phyloP scores from a whole-genome alignment of 1,140 invertebrate species.

The Trissolcus basalis region DNA sequence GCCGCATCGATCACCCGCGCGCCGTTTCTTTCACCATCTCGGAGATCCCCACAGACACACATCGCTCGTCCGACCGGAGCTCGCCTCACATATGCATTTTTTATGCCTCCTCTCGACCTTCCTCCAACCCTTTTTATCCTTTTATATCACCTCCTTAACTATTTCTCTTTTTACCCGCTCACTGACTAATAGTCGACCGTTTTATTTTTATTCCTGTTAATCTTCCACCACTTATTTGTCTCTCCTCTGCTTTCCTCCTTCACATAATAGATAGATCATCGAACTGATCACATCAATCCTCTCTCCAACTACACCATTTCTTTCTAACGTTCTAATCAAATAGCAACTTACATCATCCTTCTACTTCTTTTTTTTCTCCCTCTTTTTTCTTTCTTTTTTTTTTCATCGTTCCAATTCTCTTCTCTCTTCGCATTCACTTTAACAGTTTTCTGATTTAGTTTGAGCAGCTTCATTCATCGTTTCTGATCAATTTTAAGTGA shows the following conservation, averaged over 20 bases:
- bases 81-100: too few relatives aligned
- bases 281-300: constrained; percentile 31
- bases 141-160: constrained; percentile 23
- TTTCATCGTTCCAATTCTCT: neutral
- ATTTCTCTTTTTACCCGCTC: constrained; percentile 39
- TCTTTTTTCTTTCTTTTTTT: neutral
- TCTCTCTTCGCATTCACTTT: too few relatives aligned
- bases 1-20: constrained; percentile 60
- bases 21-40: constrained; percentile 31
- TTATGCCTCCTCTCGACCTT: too few relatives aligned
- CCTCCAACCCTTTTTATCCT: constrained; percentile 1
- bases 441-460: too few relatives aligned
- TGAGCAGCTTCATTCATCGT: too few relatives aligned
- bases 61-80: too few relatives aligned
- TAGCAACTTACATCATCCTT: constrained; percentile 6
- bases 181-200: constrained; percentile 34
- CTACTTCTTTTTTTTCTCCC: neutral
- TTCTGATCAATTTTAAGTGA: neutral
- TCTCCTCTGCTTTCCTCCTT: constrained; percentile 19
- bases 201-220: constrained; percentile 45
- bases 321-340: constrained; percentile 12
- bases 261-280: constrained; percentile 36
- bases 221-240: constrained; percentile 44
- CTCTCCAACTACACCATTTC: neutral
- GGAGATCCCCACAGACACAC: constrained; percentile 32